These are phyloP conservation scores for Hesperia comma DNA, from an alignment of 2,888 invertebrate genomes.

Conservation along the genomic window DNA sequence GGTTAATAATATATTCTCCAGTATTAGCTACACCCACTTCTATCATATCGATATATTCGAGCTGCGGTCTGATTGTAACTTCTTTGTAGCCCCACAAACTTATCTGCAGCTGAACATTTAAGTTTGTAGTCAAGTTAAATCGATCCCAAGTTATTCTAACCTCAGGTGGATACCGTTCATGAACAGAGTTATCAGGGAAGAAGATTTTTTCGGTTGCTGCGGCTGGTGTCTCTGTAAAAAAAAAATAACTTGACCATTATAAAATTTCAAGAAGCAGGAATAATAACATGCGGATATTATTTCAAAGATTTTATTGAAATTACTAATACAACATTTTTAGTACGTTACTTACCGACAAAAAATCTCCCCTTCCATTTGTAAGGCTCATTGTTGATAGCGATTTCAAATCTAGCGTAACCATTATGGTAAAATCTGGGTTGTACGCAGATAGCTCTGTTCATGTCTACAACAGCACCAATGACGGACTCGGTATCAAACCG, in stretches of 20 bases:
- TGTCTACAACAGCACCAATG: constrained; percentile 89
- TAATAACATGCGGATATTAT: too few relatives aligned
- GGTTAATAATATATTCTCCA: constrained; percentile 89
- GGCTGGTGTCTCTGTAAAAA: constrained; percentile 90
- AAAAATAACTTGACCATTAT: not conserved
- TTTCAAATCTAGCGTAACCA: constrained; percentile 93
- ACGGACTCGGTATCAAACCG: constrained; percentile 93
- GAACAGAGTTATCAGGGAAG: constrained; percentile 89
- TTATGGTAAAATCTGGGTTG: constrained; percentile 94
- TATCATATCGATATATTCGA: constrained; percentile 91
- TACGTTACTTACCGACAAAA: constrained; percentile 90
- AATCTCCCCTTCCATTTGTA: constrained; percentile 96
- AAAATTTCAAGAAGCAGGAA: too few relatives aligned
- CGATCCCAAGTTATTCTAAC: constrained; percentile 93
- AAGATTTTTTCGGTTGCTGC: constrained; percentile 93
- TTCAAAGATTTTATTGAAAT: too few relatives aligned
- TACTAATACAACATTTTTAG: too few relatives aligned
- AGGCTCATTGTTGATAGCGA: constrained; percentile 91
- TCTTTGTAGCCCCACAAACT: constrained; percentile 96
- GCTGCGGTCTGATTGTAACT: constrained; percentile 90
- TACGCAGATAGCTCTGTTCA: constrained; percentile 94
- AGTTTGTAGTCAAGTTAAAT: constrained; percentile 92
- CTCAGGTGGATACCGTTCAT: constrained; percentile 88
- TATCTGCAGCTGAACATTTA: constrained; percentile 90
- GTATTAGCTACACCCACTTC: constrained; percentile 86